phyloP scores from a whole-genome alignment of 2,797 vertebrate species.

The Champsocephalus esox region DNA sequence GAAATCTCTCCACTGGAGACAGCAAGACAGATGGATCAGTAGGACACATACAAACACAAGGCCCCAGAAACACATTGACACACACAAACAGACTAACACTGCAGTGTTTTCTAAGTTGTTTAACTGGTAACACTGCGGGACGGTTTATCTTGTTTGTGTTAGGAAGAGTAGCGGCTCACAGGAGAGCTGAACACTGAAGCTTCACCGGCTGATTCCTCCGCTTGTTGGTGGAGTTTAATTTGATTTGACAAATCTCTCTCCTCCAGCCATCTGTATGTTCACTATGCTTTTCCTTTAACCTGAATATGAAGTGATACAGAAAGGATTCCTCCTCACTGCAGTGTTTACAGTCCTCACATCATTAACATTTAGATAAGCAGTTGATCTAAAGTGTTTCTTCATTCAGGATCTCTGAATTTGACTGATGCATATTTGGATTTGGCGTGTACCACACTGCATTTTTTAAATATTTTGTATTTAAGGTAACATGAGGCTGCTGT shows the following conservation, averaged over 20 bases:
- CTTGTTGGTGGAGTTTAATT: conserved; percentile 50
- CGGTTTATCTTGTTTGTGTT: conserved; percentile 27
- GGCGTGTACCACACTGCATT: too few relatives aligned
- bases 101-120: conserved; percentile 33
- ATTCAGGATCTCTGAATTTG: background rate
- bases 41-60: background rate
- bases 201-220: conserved; percentile 21
- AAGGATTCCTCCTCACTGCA: conserved; percentile 4
- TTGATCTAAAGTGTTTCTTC: background rate
- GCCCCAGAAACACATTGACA: conserved; percentile 1
- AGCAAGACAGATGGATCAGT: conserved; percentile 39
- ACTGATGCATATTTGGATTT: background rate
- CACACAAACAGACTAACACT: conserved; percentile 1
- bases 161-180: conserved; percentile 9
- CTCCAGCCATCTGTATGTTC: conserved; percentile 33
- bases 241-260: conserved; percentile 53
- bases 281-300: conserved; percentile 13
- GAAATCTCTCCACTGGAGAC: conserved; percentile 33
- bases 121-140: conserved; percentile 15
- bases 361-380: conserved; percentile 2
- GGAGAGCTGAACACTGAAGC: conserved; percentile 24
- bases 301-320: conserved; percentile 18
- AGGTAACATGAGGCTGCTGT: background rate
- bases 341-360: conserved; percentile 17
- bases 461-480: background rate